These are phyloP conservation scores for Nestor notabilis DNA, from an alignment of 2,113 vertebrate genomes.

Conservation along the genomic window DNA sequence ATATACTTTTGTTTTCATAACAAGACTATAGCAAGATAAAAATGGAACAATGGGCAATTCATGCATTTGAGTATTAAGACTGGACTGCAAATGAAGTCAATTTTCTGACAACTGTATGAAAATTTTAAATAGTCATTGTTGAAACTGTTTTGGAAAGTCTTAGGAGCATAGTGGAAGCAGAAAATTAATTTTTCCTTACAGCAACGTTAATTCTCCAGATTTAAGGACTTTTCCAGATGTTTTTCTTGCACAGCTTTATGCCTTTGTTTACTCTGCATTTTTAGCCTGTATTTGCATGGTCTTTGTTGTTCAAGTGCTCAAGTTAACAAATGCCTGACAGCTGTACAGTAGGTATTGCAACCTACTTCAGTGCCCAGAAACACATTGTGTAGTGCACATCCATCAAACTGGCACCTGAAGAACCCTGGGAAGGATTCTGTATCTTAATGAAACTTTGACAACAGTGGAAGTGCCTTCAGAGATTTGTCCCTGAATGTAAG, in stretches of 20 bases:
- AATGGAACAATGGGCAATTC: background rate
- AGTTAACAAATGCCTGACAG: background rate
- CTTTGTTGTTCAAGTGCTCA: background rate
- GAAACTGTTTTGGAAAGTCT: background rate
- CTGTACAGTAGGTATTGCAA: background rate
- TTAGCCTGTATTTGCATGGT: background rate
- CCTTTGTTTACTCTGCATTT: background rate
- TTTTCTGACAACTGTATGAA: background rate
- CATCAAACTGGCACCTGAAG: slow-evolving; percentile 50
- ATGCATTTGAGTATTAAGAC: background rate
- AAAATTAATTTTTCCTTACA: background rate
- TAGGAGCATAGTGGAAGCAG: background rate
- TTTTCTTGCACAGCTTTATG: background rate
- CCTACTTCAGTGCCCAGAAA: background rate
- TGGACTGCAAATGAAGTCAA: background rate
- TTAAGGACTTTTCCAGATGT: background rate
- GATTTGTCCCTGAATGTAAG: background rate
- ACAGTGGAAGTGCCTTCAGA: background rate
- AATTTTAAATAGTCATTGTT: background rate
- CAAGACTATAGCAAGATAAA: background rate
- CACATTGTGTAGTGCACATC: background rate
- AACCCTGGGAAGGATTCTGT: background rate
- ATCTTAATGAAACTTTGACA: slow-evolving; percentile 52
- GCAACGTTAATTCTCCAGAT: background rate
- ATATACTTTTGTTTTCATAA: background rate